Evolutionary conservation across 2,888 invertebrate genomes (phyloP), one percentile per base, ranked within the genome.

Genomic region (Pycnomerus fuliginosus): DNA sequence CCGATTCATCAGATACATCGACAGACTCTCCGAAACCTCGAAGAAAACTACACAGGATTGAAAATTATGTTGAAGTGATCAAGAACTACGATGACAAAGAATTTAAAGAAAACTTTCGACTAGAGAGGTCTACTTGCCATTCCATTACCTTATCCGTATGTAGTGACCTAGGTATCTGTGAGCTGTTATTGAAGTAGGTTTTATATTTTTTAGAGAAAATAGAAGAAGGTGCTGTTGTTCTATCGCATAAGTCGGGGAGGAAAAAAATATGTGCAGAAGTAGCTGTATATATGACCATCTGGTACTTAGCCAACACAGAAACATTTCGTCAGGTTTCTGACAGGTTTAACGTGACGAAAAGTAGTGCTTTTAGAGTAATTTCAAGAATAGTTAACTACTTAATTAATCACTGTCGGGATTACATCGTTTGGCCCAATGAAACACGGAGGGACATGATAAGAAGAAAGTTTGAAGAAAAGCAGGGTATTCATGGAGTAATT

Each of bases 91-190:
- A 33, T 28, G 34, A 45, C 10, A 16, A 34, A 2, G 40, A 45
- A 40, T 45, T 45, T 39, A 45, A 32, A 16, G 16, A 41, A 34
- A 28, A 45, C 17, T 45, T 45, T 40, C 25, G 45, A 2, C 15
- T 45, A 20, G 11, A 16, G 15, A 31, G 34, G 13, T 12, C 17
- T n/a, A 45, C 45, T n/a, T 25, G 32, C 7, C 16, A 33, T 20
- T 8, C n/a, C n/a, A n/a, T n/a, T n/a, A n/a, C 14, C 8, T 41
- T 8, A 40, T 34, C 17, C 25, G 43, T 42, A 38, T 8, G 17
- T 37, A 3, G 13, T 16, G 4, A 33, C n/a, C 22, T 24, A 14
- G 27, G 29, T 27, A 20, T 20, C 8, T 20, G 5, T 5, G 4
- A 20, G 5, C 8, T 5, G 20, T 5, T 4, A 8, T 20, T 5